Base-by-base conservation (phyloP, 2,797 vertebrate species). In the Microcaecilia unicolor region DNA sequence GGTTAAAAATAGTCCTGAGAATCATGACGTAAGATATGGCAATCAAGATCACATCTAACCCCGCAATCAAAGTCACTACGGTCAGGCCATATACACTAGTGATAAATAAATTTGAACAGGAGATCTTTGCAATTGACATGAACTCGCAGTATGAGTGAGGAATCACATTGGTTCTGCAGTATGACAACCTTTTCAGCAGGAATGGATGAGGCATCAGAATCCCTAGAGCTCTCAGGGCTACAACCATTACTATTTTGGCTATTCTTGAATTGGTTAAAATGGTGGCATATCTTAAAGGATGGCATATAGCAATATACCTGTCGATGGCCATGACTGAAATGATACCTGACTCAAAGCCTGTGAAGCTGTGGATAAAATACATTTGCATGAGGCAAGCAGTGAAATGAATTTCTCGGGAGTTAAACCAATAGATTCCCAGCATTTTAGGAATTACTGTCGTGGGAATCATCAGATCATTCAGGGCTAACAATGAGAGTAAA, bases 131-230 rank as follows among this genome's bases (percentile, higher is more conserved):
- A 35, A 88, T 61, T 3, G 84, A 80, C 85, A 88, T 89, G 57
- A 89, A 84, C 37, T 89, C 86, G n/a, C 85, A 86, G 67, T 86
- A 89, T 26, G 71, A 79, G 35, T 87, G 83, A 15, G 37, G 28
- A 38, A 89, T 85, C 1, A 35, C 22, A 28, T 79, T 72, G 16
- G 81, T 81, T 10, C 34, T 31, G 23, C 84, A 88, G 49, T 81
- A 90, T 8, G 25, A 17, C 19, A 85, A 59, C 19, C 6, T 4
- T 18, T 3, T 12, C 5, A 41, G 55, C 38, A 59, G 37, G 9
- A 37, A 43, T 29, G 39, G 51, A 30, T 56, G 66, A 28, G 46
- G 41, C 13, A 41, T 28, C 7, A 44, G 46, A 31, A 56, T 23
- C 2, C 32, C 28, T 17, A 58, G 25, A 18, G 37, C 31, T 20